A percentile compares a stretch with the other conserved stretches of the same genome.
phyloP scores from a whole-genome alignment of 2,113 vertebrate genomes.

The Neogobius melanostomus region DNA sequence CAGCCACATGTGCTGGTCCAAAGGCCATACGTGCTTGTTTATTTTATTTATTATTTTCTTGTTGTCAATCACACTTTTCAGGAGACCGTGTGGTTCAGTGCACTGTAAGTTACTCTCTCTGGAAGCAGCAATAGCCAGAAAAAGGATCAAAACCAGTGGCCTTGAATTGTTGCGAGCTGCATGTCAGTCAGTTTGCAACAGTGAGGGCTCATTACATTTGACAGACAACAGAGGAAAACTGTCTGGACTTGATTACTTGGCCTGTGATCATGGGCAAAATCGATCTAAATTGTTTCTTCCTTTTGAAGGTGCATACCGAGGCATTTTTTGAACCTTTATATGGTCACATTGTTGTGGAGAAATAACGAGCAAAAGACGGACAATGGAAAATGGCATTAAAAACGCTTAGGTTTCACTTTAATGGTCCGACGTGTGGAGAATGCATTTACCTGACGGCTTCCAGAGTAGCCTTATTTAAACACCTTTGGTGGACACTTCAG shows the following conservation, averaged over 20 bases:
- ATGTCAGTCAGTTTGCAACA: conserved; percentile 12
- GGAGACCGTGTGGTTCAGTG: not conserved
- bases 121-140: not conserved
- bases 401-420: conserved; percentile 26
- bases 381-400: conserved; percentile 14
- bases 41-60: no score
- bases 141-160: not conserved
- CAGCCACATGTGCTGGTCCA: not conserved
- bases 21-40: no score
- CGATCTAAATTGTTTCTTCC: conserved; percentile 37
- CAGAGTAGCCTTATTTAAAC: conserved; percentile 26
- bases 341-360: conserved; percentile 61
- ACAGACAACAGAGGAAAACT: conserved; percentile 20
- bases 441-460: conserved; percentile 32
- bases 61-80: not conserved
- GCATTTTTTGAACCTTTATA: conserved; percentile 58
- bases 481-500: conserved; percentile 44
- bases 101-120: not conserved
- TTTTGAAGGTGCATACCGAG: conserved; percentile 61
- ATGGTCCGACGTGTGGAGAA: conserved; percentile 29
- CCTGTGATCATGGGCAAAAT: conserved; percentile 54
- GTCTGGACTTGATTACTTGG: conserved; percentile 57
- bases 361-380: conserved; percentile 33
- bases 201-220: conserved; percentile 12
- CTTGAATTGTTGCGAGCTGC: conserved; percentile 3